Evolutionary conservation across 2,888 invertebrate species (phyloP), one percentile per base, ranked within the genome.

Genomic region (Gnatocerus cornutus): DNA sequence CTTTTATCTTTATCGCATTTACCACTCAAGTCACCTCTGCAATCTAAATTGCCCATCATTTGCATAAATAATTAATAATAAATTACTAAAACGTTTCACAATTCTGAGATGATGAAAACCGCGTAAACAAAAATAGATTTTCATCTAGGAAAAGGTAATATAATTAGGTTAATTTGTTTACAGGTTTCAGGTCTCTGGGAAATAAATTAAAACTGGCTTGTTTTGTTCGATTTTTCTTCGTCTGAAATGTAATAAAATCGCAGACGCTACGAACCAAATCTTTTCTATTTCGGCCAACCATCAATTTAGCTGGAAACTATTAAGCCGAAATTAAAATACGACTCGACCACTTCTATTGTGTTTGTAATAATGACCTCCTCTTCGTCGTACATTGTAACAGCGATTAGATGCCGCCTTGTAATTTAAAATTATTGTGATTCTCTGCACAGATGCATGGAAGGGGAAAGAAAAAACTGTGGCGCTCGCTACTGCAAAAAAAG

Each of bases 381-480:
- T 41, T 27, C 45, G 6, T 46, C 12, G 50, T 65, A 56, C 65
- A 65, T 52, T 65, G 45, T 55, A 58, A 27, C 61, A 50, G 62
- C 73, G 72, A 73, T 73, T 72, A 73, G 71, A 71, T 61, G 76
- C 78, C 78, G 78, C 78, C 75, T 73, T 78, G 72, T 78, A 78
- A 78, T 78, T 78, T 77, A 73, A 69, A 74, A 76, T 76, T 72
- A 75, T 73, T 75, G 74, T 73, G 73, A 73, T 67, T 68, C 53
- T 33, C 41, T 41, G 46, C 14, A 46, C 45, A 30, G 45, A 59
- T 59, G 45, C 16, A 16, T 59, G 46, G 58, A 16, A 46, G 59
- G 59, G 58, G 59, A 2, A 50, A 29, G 16, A 33, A 9, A 33
- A 9, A 33, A 4, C 7, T 33, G 7, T n/a, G 7, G 9, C 33